phyloP scores from a whole-genome alignment of 2,113 vertebrate species.

The Romanogobio albipinnatus region DNA sequence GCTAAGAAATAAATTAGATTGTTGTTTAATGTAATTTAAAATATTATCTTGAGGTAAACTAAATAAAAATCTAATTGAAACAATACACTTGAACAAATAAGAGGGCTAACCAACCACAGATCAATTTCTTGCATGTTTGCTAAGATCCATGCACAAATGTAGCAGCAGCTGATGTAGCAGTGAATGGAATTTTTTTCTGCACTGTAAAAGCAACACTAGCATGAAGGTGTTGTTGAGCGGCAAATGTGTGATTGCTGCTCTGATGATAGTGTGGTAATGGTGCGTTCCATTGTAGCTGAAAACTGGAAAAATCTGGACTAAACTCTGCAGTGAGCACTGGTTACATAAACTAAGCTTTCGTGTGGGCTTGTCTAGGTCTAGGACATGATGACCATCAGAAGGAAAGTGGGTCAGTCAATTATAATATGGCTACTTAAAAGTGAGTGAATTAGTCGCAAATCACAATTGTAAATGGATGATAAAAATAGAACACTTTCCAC shows the following conservation, averaged over 20 bases:
- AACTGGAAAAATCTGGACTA: background rate
- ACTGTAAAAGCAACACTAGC: background rate
- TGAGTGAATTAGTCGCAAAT: background rate
- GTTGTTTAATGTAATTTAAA: background rate
- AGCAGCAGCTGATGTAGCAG: background rate
- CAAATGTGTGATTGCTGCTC: conserved; percentile 8
- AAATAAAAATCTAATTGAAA: background rate
- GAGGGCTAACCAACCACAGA: background rate
- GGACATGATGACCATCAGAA: background rate
- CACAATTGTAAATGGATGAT: background rate
- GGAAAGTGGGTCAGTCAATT: background rate
- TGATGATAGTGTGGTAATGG: background rate
- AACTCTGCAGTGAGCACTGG: background rate
- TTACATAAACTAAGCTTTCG: background rate
- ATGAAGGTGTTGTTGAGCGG: conserved; percentile 5
- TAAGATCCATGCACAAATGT: background rate
- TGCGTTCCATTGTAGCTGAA: background rate
- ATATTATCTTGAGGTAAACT: background rate
- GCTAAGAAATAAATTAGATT: background rate
- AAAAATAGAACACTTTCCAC: background rate
- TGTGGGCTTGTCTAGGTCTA: background rate
- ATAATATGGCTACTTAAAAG: background rate
- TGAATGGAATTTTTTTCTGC: background rate
- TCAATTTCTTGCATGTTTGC: background rate
- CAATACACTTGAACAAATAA: background rate